phyloP scores from a whole-genome alignment of 1,140 invertebrate genomes.

The Anastrepha obliqua region DNA sequence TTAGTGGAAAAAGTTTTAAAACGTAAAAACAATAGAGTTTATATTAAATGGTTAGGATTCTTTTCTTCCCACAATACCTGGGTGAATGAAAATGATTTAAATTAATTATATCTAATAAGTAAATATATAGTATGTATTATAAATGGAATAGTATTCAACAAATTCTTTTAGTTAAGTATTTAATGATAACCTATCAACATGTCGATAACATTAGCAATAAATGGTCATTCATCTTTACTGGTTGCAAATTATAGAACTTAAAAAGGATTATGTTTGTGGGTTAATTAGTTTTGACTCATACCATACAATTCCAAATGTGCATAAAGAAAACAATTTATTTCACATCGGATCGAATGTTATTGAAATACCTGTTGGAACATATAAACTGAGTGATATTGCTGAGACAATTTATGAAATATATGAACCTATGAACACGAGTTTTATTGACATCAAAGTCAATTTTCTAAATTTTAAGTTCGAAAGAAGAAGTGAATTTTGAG shows the following conservation, averaged over 20 bases:
- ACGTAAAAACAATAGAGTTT: conserved; percentile 64
- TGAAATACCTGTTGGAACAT: too few species aligned
- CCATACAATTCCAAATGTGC: conserved; percentile 71
- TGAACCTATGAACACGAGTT: background rate
- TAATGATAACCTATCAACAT: conserved; percentile 49
- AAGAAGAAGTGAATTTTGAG: conserved; percentile 15
- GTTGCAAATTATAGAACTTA: conserved; percentile 59
- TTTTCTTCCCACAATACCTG: conserved; percentile 64
- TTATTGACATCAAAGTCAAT: background rate
- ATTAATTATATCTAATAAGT: conserved; percentile 46
- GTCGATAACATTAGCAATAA: conserved; percentile 63
- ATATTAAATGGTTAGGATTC: conserved; percentile 72
- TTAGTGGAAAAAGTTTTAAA: conserved; percentile 69
- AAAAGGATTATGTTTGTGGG: conserved; percentile 63
- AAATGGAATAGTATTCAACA: background rate
- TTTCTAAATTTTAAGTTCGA: background rate
- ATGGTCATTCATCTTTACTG: conserved; percentile 56
- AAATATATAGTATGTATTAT: background rate
- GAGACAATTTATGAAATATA: conserved; percentile 63
- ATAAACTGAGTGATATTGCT: conserved; percentile 54
- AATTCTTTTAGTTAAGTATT: background rate
- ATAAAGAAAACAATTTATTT: conserved; percentile 68
- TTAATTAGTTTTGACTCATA: conserved; percentile 68
- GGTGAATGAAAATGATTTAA: conserved; percentile 59
- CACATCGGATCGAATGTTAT: conserved; percentile 66